These are phyloP conservation scores for Diaprepes abbreviatus DNA, from an alignment of 2,888 invertebrate species.

Conservation along the genomic window DNA sequence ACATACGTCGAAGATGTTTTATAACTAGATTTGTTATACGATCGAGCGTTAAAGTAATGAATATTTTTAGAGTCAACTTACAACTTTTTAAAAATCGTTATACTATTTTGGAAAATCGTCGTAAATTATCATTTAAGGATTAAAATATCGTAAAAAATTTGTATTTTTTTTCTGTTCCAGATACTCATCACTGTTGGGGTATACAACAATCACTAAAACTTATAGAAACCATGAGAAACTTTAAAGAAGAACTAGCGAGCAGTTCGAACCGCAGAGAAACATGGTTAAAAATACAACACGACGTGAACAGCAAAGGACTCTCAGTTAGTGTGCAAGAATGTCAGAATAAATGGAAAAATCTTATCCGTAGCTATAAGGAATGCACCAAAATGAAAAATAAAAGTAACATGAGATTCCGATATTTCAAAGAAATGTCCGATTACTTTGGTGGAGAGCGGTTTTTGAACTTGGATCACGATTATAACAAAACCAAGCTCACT, in stretches of 20 bases:
- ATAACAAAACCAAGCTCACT: slow-evolving; percentile 40
- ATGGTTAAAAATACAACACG: slow-evolving; percentile 45
- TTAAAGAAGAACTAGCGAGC: slow-evolving; percentile 39
- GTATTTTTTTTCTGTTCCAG: slow-evolving; percentile 28
- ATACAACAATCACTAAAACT: slow-evolving; percentile 44
- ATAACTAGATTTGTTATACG: too few relatives aligned
- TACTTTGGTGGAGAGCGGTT: slow-evolving; percentile 43
- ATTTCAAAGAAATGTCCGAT: slow-evolving; percentile 48
- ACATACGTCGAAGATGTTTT: too few relatives aligned
- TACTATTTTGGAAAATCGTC: too few relatives aligned
- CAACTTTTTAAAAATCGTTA: too few relatives aligned
- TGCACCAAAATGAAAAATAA: slow-evolving; percentile 48
- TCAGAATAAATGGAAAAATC: slow-evolving; percentile 50
- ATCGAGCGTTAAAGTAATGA: too few relatives aligned
- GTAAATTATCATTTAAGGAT: too few relatives aligned
- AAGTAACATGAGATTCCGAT: slow-evolving; percentile 47
- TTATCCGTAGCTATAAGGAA: slow-evolving; percentile 47
- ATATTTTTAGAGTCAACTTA: too few relatives aligned
- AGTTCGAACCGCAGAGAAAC: slow-evolving; percentile 35
- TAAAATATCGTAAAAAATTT: too few relatives aligned
- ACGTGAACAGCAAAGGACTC: slow-evolving; percentile 34
- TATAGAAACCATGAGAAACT: slow-evolving; percentile 42
- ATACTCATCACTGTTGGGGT: slow-evolving; percentile 47
- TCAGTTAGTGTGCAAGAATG: slow-evolving; percentile 47
- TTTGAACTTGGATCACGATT: slow-evolving; percentile 42